Evolutionary conservation across 2,113 vertebrate species (phyloP), one percentile per base, ranked within the genome.

Genomic region (Chloroceryle aenea): DNA sequence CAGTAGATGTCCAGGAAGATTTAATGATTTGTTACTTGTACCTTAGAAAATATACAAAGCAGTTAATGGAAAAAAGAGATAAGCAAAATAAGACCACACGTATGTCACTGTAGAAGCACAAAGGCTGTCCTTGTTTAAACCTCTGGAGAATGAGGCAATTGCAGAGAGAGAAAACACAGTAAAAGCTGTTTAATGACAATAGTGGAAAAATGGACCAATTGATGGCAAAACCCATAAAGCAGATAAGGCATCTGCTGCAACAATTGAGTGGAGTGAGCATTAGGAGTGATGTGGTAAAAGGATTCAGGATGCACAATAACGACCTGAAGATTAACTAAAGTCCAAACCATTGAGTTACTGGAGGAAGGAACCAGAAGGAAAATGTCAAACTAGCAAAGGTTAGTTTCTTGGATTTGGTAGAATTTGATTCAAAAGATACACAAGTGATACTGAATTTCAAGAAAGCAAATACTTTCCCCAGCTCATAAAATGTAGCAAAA

Each of bases 381-480:
- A 95, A 82, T 20, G 18, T 90, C 83, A 83, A 89, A 74, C 32
- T 18, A 89, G 74, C 29, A 83, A 88, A 89, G 63, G 62, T 36
- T 79, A 90, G 47, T 71, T 90, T 73, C 67, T 76, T 85, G 78
- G 36, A 91, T 64, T 83, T 53, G 45, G 47, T 55, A 89, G 50
- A 87, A 78, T 58, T 73, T 80, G 53, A n/a, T 92, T 90, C 78
- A 90, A 77, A 91, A 62, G 87, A 77, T 8, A 93, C 47, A 82
- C 45, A 89, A 96, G 50, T n/a, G 63, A 92, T 91, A 73, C 26
- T 62, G 38, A 87, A 94, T 69, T 92, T 95, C 80, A 89, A 91
- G 85, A 97, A 95, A 87, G 83, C 74, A 94, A 91, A 80, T 83
- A 91, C 67, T 84, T 96, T 85, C 92, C 82, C 19, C 84, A 85